Evolutionary conservation across 2,113 vertebrate species (phyloP).

Genomic region (Craseonycteris thonglongyai): DNA sequence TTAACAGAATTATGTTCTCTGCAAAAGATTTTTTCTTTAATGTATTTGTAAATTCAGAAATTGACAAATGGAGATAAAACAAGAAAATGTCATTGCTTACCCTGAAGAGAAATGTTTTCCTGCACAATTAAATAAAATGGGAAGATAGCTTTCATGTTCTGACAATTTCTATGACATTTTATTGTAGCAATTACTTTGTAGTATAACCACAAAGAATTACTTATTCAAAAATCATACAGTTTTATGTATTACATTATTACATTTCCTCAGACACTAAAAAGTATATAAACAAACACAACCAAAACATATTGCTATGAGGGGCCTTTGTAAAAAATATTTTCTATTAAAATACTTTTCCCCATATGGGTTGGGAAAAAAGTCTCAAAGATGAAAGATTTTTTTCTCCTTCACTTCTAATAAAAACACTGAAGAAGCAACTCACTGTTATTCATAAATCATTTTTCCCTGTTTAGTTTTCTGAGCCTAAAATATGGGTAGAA

Average conservation of each 20-base stretch:
- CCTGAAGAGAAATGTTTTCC: not conserved
- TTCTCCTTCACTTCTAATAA: not conserved
- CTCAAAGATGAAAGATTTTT: not conserved
- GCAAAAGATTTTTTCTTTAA: not conserved
- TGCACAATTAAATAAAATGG: constrained; percentile 23
- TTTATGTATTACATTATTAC: not conserved
- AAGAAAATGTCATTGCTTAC: not conserved
- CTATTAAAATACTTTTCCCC: constrained; percentile 28
- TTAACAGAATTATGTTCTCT: not conserved
- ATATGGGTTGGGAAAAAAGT: not conserved
- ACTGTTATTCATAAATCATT: constrained; percentile 2
- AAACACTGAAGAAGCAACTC: not conserved
- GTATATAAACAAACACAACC: not conserved
- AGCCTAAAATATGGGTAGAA: not conserved
- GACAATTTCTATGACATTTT: not conserved
- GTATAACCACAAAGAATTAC: not conserved
- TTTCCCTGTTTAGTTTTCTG: constrained; percentile 15
- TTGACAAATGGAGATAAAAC: constrained; percentile 18
- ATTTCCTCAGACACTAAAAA: not conserved
- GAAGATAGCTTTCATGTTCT: constrained; percentile 12
- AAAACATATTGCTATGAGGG: not conserved
- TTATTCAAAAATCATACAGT: not conserved
- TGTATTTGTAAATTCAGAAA: not conserved
- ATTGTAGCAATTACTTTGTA: not conserved
- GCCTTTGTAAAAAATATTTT: not conserved